Evolutionary conservation across 1,140 invertebrate species (phyloP), one percentile per base, ranked within the genome.

Genomic region (Bombus picipes): DNA sequence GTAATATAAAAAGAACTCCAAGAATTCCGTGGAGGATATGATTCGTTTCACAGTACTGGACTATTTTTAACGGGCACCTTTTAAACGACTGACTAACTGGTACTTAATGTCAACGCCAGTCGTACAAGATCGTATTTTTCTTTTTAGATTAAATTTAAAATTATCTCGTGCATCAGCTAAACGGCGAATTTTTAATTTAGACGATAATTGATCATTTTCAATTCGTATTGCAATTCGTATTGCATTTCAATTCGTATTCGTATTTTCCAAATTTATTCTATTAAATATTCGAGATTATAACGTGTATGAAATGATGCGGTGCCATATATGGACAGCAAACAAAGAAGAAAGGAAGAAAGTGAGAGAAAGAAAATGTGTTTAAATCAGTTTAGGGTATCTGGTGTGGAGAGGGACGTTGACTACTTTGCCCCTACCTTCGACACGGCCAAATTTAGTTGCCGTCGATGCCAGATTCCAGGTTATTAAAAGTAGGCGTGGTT

Each of bases 401-500:
- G 3, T n/a, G 41, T 6, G 34, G 72, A 59, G 68, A 59, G 79
- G 75, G 66, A 81, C 77, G 53, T 53, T 53, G 47, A 53, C 77
- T 71, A 84, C 39, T 66, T 85, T 15, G 34, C 83, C 83, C 68
- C 83, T 65, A 62, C 68, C 8, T 37, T 32, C 5, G 5, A 43
- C 66, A 37, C 68, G 79, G 92, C 91, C 93, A 94, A 94, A 94
- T 94, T 93, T 94, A 94, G 87, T 89, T 34, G 15, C 43, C 72
- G 85, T 37, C 68, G 81, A 92, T 92, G 92, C 91, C 89, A 92
- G 88, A 93, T 94, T 94, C 93, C 94, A 94, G 93, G 87, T 95
- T 95, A 94, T 95, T 95, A 94, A 94, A 94, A 94, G 94, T 94
- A 83, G 94, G 94, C 92, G 93, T 90, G 90, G 89, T 85, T 66